Conservation (phyloP, 2,113 vertebrate genomes). For the Charadrius vociferus region DNA sequence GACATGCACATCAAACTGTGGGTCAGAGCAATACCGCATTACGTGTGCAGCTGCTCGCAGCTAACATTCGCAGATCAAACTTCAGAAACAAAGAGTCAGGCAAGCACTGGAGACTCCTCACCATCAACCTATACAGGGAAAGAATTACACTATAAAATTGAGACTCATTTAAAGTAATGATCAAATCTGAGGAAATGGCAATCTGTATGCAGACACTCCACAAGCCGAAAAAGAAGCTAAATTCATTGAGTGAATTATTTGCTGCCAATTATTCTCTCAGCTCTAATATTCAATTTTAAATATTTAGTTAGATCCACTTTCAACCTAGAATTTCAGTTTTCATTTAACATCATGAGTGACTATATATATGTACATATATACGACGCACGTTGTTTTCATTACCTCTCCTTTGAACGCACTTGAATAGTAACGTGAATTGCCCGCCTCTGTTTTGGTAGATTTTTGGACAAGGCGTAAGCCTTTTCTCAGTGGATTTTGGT, state of each 20-base stretch:
- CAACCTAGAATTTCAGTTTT: constrained; percentile 21
- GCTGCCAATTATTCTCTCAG: constrained; percentile 45
- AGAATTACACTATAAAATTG: constrained; percentile 11
- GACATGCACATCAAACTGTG: not conserved
- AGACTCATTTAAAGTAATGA: constrained; percentile 48
- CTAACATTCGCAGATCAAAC: not conserved
- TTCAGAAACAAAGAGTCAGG: not conserved
- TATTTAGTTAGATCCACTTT: constrained; percentile 58
- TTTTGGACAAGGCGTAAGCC: constrained; percentile 4
- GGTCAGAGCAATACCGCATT: not conserved
- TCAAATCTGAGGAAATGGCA: constrained; percentile 32
- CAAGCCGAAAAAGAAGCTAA: not conserved
- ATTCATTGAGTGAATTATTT: constrained; percentile 44
- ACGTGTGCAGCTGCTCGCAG: not conserved
- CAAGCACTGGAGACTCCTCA: constrained; percentile 28
- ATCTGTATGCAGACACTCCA: constrained; percentile 49
- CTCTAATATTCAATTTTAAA: constrained; percentile 50
- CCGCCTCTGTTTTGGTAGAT: not conserved
- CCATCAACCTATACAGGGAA: not conserved
- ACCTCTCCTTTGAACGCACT: not conserved
- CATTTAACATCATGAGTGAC: not conserved
- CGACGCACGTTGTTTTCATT: not conserved
- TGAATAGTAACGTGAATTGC: not conserved
- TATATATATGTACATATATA: not conserved
- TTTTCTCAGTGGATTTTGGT: constrained; percentile 39